phyloP scores from a whole-genome alignment of 2,888 invertebrate genomes.

The Harpagoxenus sublaevis region DNA sequence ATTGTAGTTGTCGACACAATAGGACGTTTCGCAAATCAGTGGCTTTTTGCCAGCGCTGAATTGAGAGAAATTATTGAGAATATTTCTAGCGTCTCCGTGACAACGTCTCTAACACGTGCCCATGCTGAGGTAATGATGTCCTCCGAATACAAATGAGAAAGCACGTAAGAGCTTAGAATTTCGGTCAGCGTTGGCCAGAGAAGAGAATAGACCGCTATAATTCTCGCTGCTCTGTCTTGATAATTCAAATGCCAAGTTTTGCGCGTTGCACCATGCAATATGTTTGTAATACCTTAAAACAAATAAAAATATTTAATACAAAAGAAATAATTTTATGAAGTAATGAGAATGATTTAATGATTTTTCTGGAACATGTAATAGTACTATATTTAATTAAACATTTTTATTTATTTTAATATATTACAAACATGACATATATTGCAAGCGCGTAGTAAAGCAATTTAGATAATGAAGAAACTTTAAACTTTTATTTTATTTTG shows the following conservation, averaged over 20 bases:
- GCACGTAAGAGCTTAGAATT: neutral
- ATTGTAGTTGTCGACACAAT: neutral
- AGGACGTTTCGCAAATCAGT: neutral
- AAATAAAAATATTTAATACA: no score
- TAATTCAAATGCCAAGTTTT: neutral
- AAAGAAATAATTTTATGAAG: no score
- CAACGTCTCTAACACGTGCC: neutral
- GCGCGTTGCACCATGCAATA: neutral
- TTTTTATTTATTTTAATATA: slow-evolving; percentile 3
- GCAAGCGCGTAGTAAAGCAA: neutral
- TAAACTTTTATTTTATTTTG: neutral
- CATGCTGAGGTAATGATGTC: neutral
- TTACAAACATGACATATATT: neutral
- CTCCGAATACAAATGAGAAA: neutral
- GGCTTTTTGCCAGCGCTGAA: neutral
- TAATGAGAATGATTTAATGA: neutral
- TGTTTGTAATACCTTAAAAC: neutral
- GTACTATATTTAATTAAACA: neutral
- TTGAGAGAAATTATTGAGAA: neutral
- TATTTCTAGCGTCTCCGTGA: neutral
- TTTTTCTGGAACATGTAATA: neutral
- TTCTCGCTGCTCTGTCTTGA: neutral
- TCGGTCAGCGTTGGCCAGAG: neutral
- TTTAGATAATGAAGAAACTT: neutral
- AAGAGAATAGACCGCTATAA: neutral